phyloP scores from a whole-genome alignment of 2,797 vertebrate species.

The Valencia hispanica region DNA sequence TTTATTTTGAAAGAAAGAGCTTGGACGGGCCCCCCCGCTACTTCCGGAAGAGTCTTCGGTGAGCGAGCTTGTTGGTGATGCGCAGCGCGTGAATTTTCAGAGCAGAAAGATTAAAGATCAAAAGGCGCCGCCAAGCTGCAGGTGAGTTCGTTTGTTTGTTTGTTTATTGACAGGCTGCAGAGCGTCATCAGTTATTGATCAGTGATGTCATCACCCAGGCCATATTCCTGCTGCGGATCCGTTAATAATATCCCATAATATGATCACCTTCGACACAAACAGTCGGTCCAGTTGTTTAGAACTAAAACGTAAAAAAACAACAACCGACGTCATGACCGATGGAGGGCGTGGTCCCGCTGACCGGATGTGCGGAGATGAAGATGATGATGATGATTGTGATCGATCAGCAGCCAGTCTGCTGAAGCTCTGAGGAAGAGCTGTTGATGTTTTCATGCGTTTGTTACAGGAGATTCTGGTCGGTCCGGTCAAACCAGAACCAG shows the following conservation, averaged over 20 bases:
- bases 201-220: background rate
- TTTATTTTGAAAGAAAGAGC: slow-evolving; percentile 31
- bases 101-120: slow-evolving; percentile 1
- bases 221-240: background rate
- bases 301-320: background rate
- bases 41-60: background rate
- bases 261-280: background rate
- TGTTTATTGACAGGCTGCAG: background rate
- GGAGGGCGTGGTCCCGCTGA: slow-evolving; percentile 6
- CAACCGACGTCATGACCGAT: slow-evolving; percentile 3
- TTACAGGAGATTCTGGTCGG: background rate
- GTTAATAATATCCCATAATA: background rate
- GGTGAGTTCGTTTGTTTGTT: background rate
- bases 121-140: background rate
- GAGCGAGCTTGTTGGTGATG: slow-evolving; percentile 18
- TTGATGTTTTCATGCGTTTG: background rate
- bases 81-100: slow-evolving; percentile 22
- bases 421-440: background rate
- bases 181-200: background rate
- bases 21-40: background rate
- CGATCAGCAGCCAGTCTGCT: background rate
- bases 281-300: background rate
- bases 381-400: background rate
- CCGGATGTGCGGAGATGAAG: background rate
- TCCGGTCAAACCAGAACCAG: background rate